phyloP scores from a whole-genome alignment of 2,888 invertebrate genomes.

The Pristionchus entomophagus region DNA sequence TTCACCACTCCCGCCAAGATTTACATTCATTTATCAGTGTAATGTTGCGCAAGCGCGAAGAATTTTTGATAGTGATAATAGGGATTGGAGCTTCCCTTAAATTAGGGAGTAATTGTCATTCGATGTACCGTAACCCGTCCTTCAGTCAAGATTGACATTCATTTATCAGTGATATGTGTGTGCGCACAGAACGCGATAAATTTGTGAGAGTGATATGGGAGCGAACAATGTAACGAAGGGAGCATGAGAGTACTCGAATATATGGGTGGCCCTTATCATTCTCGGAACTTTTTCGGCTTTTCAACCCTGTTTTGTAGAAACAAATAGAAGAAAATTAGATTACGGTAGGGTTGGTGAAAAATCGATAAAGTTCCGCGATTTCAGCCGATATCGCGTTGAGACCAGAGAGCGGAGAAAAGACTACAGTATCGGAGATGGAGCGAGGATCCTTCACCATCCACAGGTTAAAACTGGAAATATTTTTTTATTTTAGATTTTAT shows the following conservation, averaged over 20 bases:
- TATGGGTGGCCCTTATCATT: neutral
- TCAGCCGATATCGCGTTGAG: conserved; percentile 42
- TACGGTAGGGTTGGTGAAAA: too few relatives aligned
- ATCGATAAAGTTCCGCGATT: neutral
- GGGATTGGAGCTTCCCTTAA: too few relatives aligned
- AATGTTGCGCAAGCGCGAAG: neutral
- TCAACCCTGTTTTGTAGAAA: neutral
- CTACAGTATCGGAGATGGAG: neutral
- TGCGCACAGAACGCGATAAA: neutral
- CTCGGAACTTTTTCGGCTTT: neutral
- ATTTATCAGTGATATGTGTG: conserved; percentile 21
- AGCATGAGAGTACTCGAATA: neutral
- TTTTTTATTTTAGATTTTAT: neutral
- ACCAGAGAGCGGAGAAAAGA: conserved; percentile 24
- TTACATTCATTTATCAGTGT: conserved; percentile 16
- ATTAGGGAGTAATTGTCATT: too few relatives aligned
- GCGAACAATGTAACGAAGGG: neutral
- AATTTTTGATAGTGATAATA: too few relatives aligned
- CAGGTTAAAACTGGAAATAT: conserved; percentile 2
- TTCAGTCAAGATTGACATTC: too few relatives aligned
- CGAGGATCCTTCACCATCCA: conserved; percentile 32
- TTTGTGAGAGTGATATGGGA: too few relatives aligned
- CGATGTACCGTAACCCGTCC: too few relatives aligned
- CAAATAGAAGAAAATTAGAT: neutral
- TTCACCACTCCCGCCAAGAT: too few relatives aligned